phyloP scores from a whole-genome alignment of 2,797 vertebrate species.

The Lagothrix lagotricha region DNA sequence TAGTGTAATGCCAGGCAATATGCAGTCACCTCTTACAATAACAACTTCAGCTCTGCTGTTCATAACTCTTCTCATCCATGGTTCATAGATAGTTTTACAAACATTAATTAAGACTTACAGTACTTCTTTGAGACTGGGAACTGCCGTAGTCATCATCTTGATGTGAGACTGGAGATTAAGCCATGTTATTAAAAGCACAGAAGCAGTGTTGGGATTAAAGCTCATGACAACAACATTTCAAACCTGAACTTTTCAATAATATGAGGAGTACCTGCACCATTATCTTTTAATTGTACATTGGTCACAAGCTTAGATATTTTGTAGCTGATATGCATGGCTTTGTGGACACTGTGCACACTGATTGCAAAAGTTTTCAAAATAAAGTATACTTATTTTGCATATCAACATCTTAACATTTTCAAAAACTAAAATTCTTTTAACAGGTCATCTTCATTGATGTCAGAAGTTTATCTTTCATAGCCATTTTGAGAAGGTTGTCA shows the following conservation, averaged over 20 bases:
- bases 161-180: background rate
- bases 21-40: background rate
- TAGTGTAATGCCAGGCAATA: conserved; percentile 11
- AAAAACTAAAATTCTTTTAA: background rate
- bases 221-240: background rate
- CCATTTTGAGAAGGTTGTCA: background rate
- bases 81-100: conserved; percentile 11
- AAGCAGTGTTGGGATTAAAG: background rate
- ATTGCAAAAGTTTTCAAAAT: background rate
- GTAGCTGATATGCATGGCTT: background rate
- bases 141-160: background rate
- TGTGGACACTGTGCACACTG: background rate
- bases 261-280: background rate
- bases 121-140: background rate
- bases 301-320: background rate
- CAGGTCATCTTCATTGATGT: background rate
- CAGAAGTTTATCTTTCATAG: background rate
- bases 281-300: background rate
- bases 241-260: background rate
- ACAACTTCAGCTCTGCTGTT: background rate
- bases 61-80: conserved; percentile 44
- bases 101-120: conserved; percentile 29
- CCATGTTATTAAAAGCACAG: background rate
- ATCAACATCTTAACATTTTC: background rate
- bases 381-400: background rate